Evolutionary conservation across 2,113 vertebrate genomes (phyloP), one percentile per base, ranked within the genome.

Genomic region (Orycteropus afer): DNA sequence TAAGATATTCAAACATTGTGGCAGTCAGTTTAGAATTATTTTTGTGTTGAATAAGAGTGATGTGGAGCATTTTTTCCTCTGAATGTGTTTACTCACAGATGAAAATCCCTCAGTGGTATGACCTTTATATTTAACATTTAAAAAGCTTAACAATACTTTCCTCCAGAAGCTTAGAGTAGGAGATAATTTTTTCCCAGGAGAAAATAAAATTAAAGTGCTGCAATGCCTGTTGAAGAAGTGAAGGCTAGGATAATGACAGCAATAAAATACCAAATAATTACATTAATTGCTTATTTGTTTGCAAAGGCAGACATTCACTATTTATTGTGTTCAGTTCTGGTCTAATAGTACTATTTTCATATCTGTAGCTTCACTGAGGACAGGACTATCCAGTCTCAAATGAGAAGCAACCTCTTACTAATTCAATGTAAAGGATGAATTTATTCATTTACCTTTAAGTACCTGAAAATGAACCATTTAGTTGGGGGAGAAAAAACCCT

Each of bases 111-210:
- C 53, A 82, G 83, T 61, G 93, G 65, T 69, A 4, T 94, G 95
- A 96, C 96, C 94, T 98, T 97, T 98, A 82, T 32, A 94, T 20
- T 95, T 71, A 95, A 79, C 86, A 81, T 97, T 97, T 98, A 89
- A 86, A 96, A 96, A 79, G 92, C 90, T 95, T 89, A 85, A 92
- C 85, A 96, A 93, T 91, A 89, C 86, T 91, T 93, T 95, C 49
- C 51, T 45, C 1, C 2, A 23, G 73, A 45, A 96, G 89, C 74
- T 95, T 76, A 78, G 42, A 59, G 76, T 25, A n/a, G 69, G 42
- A 89, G 76, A 82, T 85, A 78, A 96, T 97, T 91, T 80, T 96
- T 96, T 97, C 90, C 95, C 95, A 84, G 76, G 96, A 95, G 93
- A 91, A 89, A 95, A 95, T 87, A 81, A 93, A 94, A 97, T 96